phyloP scores from a whole-genome alignment of 2,888 invertebrate genomes.

The Acronicta leporina region DNA sequence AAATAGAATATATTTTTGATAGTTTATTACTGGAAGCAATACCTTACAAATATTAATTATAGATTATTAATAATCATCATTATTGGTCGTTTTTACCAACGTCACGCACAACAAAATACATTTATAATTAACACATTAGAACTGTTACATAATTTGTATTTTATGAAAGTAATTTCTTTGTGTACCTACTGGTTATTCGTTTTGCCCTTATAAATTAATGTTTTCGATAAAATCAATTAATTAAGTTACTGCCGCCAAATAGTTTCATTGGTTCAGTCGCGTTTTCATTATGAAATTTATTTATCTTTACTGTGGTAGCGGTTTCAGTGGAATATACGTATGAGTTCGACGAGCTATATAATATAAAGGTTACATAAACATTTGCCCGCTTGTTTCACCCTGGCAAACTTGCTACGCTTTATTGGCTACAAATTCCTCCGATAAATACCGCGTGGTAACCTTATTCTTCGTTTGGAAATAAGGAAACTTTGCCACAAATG shows the following conservation, averaged over 20 bases:
- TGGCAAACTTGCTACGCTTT: slow-evolving; percentile 40
- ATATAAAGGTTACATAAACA: slow-evolving; percentile 8
- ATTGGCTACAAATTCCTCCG: slow-evolving; percentile 57
- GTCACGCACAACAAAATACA: no score
- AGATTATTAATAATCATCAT: no score
- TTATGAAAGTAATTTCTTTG: slow-evolving; percentile 2
- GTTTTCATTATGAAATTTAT: slow-evolving; percentile 10
- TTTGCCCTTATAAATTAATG: slow-evolving; percentile 1
- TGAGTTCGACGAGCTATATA: neutral
- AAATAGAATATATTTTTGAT: no score
- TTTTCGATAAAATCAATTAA: slow-evolving; percentile 15
- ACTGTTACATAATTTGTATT: neutral
- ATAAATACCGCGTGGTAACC: slow-evolving; percentile 56
- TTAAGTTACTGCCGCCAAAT: slow-evolving; percentile 3
- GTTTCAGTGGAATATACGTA: neutral
- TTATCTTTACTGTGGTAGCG: neutral
- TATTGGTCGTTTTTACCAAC: no score
- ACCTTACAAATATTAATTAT: no score
- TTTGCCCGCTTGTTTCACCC: slow-evolving; percentile 12
- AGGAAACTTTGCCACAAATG: slow-evolving; percentile 44
- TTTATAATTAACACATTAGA: neutral
- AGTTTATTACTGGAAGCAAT: no score
- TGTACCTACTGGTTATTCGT: no score
- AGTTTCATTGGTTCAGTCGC: slow-evolving; percentile 12
- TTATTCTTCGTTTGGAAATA: slow-evolving; percentile 50